These are phyloP conservation scores for Chionis minor DNA, from an alignment of 2,113 vertebrate species.

Conservation along the genomic window DNA sequence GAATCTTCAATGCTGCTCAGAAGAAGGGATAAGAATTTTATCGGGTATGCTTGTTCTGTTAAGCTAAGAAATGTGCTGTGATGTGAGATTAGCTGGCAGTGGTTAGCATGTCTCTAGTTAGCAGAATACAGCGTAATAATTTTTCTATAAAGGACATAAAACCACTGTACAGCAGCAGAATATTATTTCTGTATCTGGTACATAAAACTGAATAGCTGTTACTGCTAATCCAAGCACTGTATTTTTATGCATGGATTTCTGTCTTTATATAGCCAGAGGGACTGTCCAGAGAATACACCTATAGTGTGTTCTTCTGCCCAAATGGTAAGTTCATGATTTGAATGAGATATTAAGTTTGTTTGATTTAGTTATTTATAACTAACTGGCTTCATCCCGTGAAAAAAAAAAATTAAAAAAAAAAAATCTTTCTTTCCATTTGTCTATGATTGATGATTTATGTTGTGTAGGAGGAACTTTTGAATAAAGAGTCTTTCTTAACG, in stretches of 20 bases:
- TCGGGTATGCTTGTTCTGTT: neutral
- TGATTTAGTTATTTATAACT: neutral
- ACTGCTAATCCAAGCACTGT: neutral
- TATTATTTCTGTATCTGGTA: neutral
- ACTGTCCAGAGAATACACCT: slow-evolving; percentile 87
- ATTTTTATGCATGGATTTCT: neutral
- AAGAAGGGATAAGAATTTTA: neutral
- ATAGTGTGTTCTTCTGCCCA: slow-evolving; percentile 94
- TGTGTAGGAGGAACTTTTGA: neutral
- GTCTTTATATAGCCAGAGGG: slow-evolving; percentile 84
- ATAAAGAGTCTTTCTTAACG: slow-evolving; percentile 38
- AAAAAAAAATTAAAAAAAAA: neutral
- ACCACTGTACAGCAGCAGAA: neutral
- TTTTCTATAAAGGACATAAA: neutral
- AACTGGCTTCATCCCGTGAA: neutral
- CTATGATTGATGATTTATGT: slow-evolving; percentile 18
- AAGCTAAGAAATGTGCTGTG: neutral
- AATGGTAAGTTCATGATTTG: slow-evolving; percentile 78
- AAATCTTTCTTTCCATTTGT: neutral
- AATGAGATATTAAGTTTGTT: neutral
- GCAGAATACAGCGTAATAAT: neutral
- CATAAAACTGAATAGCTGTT: neutral
- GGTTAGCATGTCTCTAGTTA: neutral
- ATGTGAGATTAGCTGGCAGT: neutral
- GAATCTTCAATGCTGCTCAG: neutral